Percentiles rank a stretch among this genome's conserved stretches.
These are phyloP conservation scores for Leiothrix lutea DNA, from an alignment of 2,113 vertebrate species.

Conservation along the genomic window DNA sequence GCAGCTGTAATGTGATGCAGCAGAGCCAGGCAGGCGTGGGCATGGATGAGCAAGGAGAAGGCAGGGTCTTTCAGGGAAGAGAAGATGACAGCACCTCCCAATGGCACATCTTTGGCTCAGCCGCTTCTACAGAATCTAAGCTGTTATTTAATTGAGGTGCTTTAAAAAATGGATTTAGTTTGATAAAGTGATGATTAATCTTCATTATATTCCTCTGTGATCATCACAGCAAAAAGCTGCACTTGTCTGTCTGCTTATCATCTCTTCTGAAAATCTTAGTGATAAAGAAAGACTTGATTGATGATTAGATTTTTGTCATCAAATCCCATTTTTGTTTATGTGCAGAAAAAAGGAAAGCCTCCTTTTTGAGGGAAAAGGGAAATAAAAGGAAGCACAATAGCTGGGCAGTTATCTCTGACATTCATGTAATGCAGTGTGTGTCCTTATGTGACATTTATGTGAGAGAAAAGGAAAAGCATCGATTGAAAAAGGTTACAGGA, in stretches of 20 bases:
- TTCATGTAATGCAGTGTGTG: background rate
- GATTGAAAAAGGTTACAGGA: constrained; percentile 15
- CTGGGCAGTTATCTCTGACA: background rate
- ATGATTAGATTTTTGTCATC: background rate
- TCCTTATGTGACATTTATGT: background rate
- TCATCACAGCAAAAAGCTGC: background rate
- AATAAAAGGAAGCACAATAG: background rate
- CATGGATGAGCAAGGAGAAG: background rate
- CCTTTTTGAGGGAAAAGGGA: background rate
- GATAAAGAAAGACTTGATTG: background rate
- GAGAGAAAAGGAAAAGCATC: background rate
- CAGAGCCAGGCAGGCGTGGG: rapidly evolving
- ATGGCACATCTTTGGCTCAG: background rate
- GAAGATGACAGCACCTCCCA: background rate
- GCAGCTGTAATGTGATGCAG: background rate
- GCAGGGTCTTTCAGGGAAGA: background rate
- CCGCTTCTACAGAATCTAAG: constrained; percentile 6
- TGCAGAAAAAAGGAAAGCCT: background rate
- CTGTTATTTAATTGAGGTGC: constrained; percentile 14
- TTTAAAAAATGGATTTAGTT: background rate
- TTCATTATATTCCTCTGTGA: constrained; percentile 1
- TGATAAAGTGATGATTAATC: constrained; percentile 32
- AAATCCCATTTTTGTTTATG: background rate
- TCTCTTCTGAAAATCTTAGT: background rate
- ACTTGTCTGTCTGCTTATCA: background rate